Percentiles rank a stretch among this genome's conserved stretches.
Evolutionary conservation across 2,113 vertebrate genomes (phyloP).

Genomic region (Lophura nycthemera): DNA sequence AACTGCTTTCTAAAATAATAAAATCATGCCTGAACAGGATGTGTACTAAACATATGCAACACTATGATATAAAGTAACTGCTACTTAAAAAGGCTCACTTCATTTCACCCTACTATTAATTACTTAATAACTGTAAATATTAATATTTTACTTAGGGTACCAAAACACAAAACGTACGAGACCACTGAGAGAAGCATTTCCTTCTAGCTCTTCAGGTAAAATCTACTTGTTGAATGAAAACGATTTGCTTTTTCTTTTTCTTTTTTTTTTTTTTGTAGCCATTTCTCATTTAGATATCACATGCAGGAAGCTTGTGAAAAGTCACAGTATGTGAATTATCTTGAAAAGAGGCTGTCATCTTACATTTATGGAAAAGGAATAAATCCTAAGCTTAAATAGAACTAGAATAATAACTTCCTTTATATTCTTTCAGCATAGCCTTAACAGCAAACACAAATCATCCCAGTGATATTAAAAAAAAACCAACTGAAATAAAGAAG

Average conservation of each 20-base stretch:
- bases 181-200: neutral
- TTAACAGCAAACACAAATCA: slow-evolving; percentile 49
- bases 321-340: slow-evolving; percentile 46
- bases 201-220: neutral
- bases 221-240: neutral
- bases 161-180: neutral
- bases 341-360: slow-evolving; percentile 44
- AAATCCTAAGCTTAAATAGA: slow-evolving; percentile 60
- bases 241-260: neutral
- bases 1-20: slow-evolving; percentile 4
- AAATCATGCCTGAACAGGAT: neutral
- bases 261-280: neutral
- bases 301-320: slow-evolving; percentile 13
- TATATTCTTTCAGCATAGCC: slow-evolving; percentile 24
- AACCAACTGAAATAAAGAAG: neutral
- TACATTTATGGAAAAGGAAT: slow-evolving; percentile 52
- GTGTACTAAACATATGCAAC: neutral
- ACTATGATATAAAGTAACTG: neutral
- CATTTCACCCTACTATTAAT: neutral
- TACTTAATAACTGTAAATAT: neutral
- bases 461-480: slow-evolving; percentile 49
- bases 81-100: neutral
- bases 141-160: neutral
- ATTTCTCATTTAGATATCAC: slow-evolving; percentile 1
- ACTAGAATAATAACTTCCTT: slow-evolving; percentile 46